Evolutionary conservation across 2,797 vertebrate genomes (phyloP).

Genomic region (Hoplostethus atlanticus): DNA sequence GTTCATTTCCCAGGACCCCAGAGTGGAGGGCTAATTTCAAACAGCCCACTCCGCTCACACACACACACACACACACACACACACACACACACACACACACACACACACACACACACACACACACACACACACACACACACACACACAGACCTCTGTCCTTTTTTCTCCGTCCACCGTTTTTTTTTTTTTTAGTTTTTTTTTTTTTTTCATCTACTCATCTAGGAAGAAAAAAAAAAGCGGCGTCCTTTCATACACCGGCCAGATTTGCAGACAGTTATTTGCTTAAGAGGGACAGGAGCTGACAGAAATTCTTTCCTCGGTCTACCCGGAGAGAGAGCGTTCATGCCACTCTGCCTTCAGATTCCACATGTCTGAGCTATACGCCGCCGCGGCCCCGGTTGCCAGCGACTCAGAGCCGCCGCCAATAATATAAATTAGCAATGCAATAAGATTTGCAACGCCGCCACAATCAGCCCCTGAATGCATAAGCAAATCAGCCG

Average conservation of each 20-base stretch:
- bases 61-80: too few relatives aligned
- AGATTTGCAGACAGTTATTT: slow-evolving; percentile 73
- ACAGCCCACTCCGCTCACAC: slow-evolving; percentile 61
- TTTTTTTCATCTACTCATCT: slow-evolving; percentile 42
- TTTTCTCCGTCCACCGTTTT: slow-evolving; percentile 23
- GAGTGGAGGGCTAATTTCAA: slow-evolving; percentile 81
- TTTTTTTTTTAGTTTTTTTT: slow-evolving; percentile 25
- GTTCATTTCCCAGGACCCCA: slow-evolving; percentile 80
- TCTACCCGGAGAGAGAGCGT: slow-evolving; percentile 43
- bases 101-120: too few relatives aligned
- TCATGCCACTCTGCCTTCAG: slow-evolving; percentile 77
- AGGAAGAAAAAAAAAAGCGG: neutral
- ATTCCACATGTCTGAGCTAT: slow-evolving; percentile 80
- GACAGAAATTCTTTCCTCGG: slow-evolving; percentile 63
- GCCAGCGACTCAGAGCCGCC: slow-evolving; percentile 48
- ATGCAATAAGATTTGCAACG: slow-evolving; percentile 68
- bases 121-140: too few relatives aligned
- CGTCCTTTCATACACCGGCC: slow-evolving; percentile 48
- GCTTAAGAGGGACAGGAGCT: slow-evolving; percentile 66
- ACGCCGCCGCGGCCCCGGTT: slow-evolving; percentile 45
- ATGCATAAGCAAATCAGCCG: slow-evolving; percentile 67
- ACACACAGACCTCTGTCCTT: slow-evolving; percentile 59
- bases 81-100: slow-evolving; percentile 20
- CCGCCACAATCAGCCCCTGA: slow-evolving; percentile 61
- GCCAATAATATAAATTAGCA: slow-evolving; percentile 72